Percentiles rank a stretch among this genome's conserved stretches.
These are phyloP conservation scores for Pseudococcus viburni DNA, from an alignment of 2,888 invertebrate species.

Conservation along the genomic window DNA sequence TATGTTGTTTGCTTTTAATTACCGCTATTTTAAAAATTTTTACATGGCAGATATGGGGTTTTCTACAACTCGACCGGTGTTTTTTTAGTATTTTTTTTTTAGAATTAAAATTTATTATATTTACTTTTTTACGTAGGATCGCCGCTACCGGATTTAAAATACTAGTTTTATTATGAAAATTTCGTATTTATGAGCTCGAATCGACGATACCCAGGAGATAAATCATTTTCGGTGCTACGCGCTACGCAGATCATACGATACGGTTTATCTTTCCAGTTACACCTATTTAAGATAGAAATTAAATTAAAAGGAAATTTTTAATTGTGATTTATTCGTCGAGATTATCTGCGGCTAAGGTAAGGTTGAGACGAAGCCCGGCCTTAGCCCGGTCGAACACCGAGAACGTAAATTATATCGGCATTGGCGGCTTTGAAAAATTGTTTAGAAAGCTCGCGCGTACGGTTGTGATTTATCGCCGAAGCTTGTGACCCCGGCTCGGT, in stretches of 20 bases:
- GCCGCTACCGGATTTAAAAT: constrained; percentile 32
- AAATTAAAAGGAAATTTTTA: constrained; percentile 42
- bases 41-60: constrained; percentile 11
- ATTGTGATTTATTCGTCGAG: constrained; percentile 42
- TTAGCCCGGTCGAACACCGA: background rate
- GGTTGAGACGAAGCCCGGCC: background rate
- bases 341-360: background rate
- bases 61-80: background rate
- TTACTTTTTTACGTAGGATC: constrained; percentile 22
- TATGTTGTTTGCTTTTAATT: constrained; percentile 42
- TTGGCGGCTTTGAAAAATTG: constrained; percentile 27
- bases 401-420: constrained; percentile 20
- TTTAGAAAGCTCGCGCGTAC: constrained; percentile 13
- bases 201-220: constrained; percentile 18
- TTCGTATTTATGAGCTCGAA: constrained; percentile 39
- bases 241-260: constrained; percentile 39
- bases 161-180: constrained; percentile 17
- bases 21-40: background rate
- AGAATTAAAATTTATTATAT: constrained; percentile 21
- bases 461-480: background rate
- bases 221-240: constrained; percentile 21
- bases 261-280: constrained; percentile 28
- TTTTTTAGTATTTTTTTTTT: background rate
- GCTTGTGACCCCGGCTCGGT: background rate
- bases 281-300: constrained; percentile 35